Conservation (phyloP, 92 coral and sea anemone genomes). For the Virgularia gustaviana region DNA sequence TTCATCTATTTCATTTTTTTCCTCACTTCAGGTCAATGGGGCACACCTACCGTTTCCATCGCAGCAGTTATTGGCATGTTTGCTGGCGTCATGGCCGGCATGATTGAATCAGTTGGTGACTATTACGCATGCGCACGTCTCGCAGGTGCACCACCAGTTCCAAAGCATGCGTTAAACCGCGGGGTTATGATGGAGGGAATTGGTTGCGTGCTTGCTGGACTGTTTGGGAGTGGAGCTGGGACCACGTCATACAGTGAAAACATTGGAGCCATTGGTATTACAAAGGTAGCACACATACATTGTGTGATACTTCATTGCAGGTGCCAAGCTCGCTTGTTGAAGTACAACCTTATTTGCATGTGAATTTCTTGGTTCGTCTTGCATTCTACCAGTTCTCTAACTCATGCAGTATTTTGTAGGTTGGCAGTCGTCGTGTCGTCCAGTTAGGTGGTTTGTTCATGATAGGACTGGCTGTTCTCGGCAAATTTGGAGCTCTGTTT, state of each 20-base stretch:
- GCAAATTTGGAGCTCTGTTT: constrained; percentile 86
- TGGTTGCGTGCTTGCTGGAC: constrained; percentile 76
- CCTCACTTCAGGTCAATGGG: constrained; percentile 72
- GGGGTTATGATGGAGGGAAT: constrained; percentile 78
- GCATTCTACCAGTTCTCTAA: too few species aligned
- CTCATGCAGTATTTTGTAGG: too few species aligned
- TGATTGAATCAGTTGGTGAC: constrained; percentile 83
- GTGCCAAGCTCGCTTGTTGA: too few species aligned
- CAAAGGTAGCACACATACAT: constrained; percentile 49
- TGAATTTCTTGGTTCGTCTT: too few species aligned
- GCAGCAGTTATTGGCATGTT: constrained; percentile 84
- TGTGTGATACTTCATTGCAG: neutral
- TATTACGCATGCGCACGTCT: constrained; percentile 83
- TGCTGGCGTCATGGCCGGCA: constrained; percentile 77
- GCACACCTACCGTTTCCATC: constrained; percentile 68
- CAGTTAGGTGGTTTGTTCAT: constrained; percentile 69
- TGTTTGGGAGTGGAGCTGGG: constrained; percentile 84
- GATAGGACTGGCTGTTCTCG: constrained; percentile 65
- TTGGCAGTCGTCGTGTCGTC: constrained; percentile 76
- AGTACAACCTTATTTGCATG: too few species aligned
- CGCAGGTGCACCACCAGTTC: constrained; percentile 82
- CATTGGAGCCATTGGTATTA: constrained; percentile 80
- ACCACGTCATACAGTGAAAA: constrained; percentile 81
- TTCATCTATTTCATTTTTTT: neutral
- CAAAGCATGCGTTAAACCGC: constrained; percentile 72